A percentile compares a stretch with the other conserved stretches of the same genome.
Evolutionary conservation across 2,113 vertebrate genomes (phyloP).

Genomic region (Tor tambroides): DNA sequence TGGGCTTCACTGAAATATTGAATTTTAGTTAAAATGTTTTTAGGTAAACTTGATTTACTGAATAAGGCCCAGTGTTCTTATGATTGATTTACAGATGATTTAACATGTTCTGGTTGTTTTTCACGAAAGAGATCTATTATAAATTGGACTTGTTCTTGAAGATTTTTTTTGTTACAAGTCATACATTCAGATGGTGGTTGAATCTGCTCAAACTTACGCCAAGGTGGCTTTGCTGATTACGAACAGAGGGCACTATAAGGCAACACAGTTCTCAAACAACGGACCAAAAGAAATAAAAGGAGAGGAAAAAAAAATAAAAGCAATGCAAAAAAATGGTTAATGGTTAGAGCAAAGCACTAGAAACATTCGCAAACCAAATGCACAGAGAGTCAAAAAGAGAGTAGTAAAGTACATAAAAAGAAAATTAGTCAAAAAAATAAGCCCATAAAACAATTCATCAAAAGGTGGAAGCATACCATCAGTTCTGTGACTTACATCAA

Average conservation of each 20-base stretch:
- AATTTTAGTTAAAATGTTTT: background rate
- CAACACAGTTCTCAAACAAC: constrained; percentile 74
- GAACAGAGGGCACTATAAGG: constrained; percentile 75
- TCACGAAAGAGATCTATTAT: background rate
- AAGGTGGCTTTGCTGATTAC: constrained; percentile 71
- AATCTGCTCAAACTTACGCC: constrained; percentile 73
- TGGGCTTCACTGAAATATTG: background rate
- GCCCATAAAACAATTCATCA: constrained; percentile 76
- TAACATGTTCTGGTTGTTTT: background rate
- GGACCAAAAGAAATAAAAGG: constrained; percentile 53
- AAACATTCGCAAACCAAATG: constrained; percentile 83
- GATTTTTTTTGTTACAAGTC: background rate
- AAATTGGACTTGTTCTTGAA: background rate
- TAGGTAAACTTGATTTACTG: background rate
- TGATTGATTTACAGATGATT: background rate
- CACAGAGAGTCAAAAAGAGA: constrained; percentile 80
- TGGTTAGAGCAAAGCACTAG: constrained; percentile 76
- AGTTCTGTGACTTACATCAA: constrained; percentile 99
- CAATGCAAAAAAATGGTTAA: constrained; percentile 72
- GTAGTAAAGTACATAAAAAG: constrained; percentile 71
- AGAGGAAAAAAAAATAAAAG: constrained; percentile 53
- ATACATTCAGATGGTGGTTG: constrained; percentile 75
- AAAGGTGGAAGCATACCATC: constrained; percentile 89
- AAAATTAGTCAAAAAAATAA: constrained; percentile 73
- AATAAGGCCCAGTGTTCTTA: background rate